These are phyloP conservation scores for Ispidina picta DNA, from an alignment of 2,797 vertebrate genomes.

Conservation along the genomic window DNA sequence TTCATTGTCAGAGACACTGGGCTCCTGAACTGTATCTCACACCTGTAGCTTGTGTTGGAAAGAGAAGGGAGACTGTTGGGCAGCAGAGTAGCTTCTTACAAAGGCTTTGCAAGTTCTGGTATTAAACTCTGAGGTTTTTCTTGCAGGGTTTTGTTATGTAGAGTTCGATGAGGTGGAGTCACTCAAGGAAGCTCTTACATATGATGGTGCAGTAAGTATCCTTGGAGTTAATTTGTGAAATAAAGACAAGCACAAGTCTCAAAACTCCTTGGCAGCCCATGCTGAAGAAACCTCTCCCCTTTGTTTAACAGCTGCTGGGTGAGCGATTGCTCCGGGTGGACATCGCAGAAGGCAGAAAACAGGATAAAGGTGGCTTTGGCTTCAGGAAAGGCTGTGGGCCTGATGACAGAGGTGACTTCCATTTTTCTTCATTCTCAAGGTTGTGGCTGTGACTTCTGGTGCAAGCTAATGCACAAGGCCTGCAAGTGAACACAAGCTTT, in stretches of 20 bases:
- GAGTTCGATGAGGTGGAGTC: slow-evolving; percentile 98
- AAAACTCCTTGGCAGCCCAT: neutral
- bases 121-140: slow-evolving; percentile 11
- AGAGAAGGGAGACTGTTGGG: neutral
- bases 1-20: neutral
- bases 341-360: slow-evolving; percentile 95
- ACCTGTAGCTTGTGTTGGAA: neutral
- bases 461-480: neutral
- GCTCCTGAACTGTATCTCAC: neutral
- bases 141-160: slow-evolving; percentile 97
- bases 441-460: neutral
- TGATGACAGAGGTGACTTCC: slow-evolving; percentile 89
- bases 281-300: neutral
- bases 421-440: neutral
- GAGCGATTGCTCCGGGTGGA: slow-evolving; percentile 93
- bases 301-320: slow-evolving; percentile 84
- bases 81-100: neutral
- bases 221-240: neutral
- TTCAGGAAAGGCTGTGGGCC: slow-evolving; percentile 89
- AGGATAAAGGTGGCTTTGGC: slow-evolving; percentile 94
- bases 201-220: slow-evolving; percentile 94
- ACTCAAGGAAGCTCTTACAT: slow-evolving; percentile 95
- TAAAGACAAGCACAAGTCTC: neutral
- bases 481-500: neutral
- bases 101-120: neutral